Evolutionary conservation across 1,140 invertebrate species (phyloP), one percentile per base, ranked within the genome.

Genomic region (Aphelenchoides besseyi): DNA sequence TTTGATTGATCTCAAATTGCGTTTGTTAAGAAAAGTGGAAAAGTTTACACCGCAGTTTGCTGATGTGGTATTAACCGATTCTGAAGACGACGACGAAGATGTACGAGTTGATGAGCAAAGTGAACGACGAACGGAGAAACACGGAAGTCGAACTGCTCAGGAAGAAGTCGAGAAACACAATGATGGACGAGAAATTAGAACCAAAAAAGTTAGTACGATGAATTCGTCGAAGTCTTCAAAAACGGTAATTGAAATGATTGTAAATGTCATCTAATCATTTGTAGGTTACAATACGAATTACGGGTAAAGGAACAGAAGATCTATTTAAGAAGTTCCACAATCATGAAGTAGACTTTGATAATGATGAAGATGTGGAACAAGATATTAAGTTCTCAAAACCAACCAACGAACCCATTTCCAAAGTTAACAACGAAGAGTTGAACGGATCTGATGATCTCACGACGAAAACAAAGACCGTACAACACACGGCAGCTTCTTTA

Each of bases 381-480:
- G 53, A 68, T 18, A 37, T 69, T 26, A 69, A 32, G 1, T 68
- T 71, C 36, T 28, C 28, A 33, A 70, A 37, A 8, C 53, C 53
- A 48, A 64, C 35, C 59, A 29, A 33, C 32, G 35, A 37, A 37
- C 36, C 61, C 69, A 8, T 33, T 54, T 18, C 28, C 37, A 32
- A 18, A 69, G 26, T 66, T 18, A 29, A 48, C 16, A 29, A 48
- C 63, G 23, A 63, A 26, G 3, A 63, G 61, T 36, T 29, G 16
- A 59, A 33, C 26, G 66, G 3, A 5, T 9, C 8, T 8, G 26
- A 68, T 69, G 71, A 72, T 66, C 16, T 35, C 8, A 23, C 26
- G 3, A 74, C 71, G 8, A 72, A 72, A 30, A 70, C 59, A 0
- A 72, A 72, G 37, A 72, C 53, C 5, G 55, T 72, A 16, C 71